Conservation (phyloP, 2,888 invertebrate genomes). For the Lysandra bellargus region DNA sequence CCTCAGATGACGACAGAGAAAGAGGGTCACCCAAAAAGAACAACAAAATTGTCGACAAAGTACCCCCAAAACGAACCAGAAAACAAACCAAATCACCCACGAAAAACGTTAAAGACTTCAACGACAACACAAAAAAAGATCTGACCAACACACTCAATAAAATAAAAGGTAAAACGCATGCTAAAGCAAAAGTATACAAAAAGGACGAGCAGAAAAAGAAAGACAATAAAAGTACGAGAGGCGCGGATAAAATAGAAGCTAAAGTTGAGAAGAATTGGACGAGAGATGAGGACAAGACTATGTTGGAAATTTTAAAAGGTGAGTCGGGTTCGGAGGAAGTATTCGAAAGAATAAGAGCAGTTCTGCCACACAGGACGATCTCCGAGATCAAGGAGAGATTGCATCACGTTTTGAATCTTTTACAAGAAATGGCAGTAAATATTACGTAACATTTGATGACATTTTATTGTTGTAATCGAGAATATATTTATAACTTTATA, state of each 20-base stretch:
- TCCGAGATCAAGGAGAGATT: constrained; percentile 82
- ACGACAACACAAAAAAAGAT: constrained; percentile 68
- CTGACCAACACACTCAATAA: constrained; percentile 49
- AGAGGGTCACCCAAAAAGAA: constrained; percentile 60
- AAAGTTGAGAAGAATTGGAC: constrained; percentile 80
- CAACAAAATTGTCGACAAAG: constrained; percentile 52
- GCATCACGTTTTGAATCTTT: constrained; percentile 81
- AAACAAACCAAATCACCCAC: constrained; percentile 70
- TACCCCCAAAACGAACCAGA: constrained; percentile 60
- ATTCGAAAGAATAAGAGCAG: constrained; percentile 78
- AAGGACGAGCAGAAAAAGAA: constrained; percentile 52
- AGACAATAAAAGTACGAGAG: constrained; percentile 48
- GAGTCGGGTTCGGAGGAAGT: constrained; percentile 84
- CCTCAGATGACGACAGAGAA: constrained; percentile 66
- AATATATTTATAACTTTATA: constrained; percentile 68
- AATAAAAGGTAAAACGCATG: constrained; percentile 43
- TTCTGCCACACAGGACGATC: constrained; percentile 78
- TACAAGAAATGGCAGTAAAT: constrained; percentile 82
- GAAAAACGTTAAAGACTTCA: constrained; percentile 66
- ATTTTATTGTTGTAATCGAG: constrained; percentile 52
- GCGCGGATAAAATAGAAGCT: constrained; percentile 46
- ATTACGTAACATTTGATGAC: constrained; percentile 61
- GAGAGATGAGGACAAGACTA: constrained; percentile 89
- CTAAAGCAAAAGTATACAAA: constrained; percentile 50
- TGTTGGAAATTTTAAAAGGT: constrained; percentile 87